Base-by-base conservation (phyloP, 2,113 vertebrate species). In the Platycercus adscitus region DNA sequence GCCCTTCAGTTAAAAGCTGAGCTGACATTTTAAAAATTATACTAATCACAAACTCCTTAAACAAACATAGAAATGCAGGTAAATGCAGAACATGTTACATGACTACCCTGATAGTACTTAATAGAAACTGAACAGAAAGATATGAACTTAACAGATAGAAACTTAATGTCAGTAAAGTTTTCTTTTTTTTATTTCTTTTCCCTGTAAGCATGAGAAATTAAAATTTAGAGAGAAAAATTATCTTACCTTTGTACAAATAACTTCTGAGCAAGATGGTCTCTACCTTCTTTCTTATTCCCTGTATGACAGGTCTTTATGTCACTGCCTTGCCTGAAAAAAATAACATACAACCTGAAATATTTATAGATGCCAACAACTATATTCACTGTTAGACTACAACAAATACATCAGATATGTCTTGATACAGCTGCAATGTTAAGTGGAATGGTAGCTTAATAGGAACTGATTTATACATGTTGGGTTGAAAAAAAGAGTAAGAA, bases 171-270 rank as follows among this genome's bases (percentile, higher is more conserved):
- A 60, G 5, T 15, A 91, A 91, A 31, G 56, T 31, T 31, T 77
- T n/a, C n/a, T n/a, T 49, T 21, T 21, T 14, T 26, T 26, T 0
- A 0, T 16, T 41, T 41, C 63, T 24, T 1, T 11, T 8, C 13
- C 9, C 70, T 68, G 9, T 33, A 66, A 64, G 9, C 8, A 61
- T 4, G 4, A 14, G 8, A 83, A 86, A 86, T 50, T 17, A 64
- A 94, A 86, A 86, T 52, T 26, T 47, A 58, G 13, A 86, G 9
- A 37, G 6, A 53, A 83, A 77, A 89, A 23, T 10, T 29, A 23
- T 37, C 20, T 87, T 97, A 94, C 96, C 96, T 96, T 96, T 91
- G 37, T 68, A 94, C 5, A 93, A 96, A 94, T 25, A 79, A 58
- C 66, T 89, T 87, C 75, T 86, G 49, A 95, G 85, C 31, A 92